phyloP scores from a whole-genome alignment of 2,888 invertebrate genomes.

The Lacanobia wlatinum region DNA sequence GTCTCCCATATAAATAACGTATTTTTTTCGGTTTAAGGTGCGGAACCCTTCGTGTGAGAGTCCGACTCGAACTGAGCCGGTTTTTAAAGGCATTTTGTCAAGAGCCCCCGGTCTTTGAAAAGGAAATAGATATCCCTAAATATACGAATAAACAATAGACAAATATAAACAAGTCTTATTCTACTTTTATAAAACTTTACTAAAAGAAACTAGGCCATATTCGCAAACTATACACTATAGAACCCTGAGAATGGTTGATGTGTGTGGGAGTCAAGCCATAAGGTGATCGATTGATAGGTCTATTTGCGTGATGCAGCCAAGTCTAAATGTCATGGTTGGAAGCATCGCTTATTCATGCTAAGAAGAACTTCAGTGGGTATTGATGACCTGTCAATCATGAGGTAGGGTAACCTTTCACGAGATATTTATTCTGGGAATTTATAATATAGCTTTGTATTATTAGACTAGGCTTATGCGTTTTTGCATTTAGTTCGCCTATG shows the following conservation, averaged over 20 bases:
- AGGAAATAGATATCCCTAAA: too few relatives aligned
- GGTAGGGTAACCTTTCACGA: slow-evolving; percentile 20
- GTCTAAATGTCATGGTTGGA: slow-evolving; percentile 39
- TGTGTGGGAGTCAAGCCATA: slow-evolving; percentile 52
- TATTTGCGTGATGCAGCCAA: slow-evolving; percentile 49
- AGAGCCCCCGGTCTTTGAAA: too few relatives aligned
- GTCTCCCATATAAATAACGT: too few relatives aligned
- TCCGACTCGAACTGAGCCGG: too few relatives aligned
- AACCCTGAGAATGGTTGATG: slow-evolving; percentile 21
- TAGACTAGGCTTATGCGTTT: not conserved
- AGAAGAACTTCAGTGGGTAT: slow-evolving; percentile 17
- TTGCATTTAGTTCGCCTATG: too few relatives aligned
- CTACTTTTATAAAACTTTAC: too few relatives aligned
- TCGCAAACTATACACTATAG: not conserved
- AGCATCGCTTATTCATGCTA: slow-evolving; percentile 26
- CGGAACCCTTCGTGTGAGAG: too few relatives aligned
- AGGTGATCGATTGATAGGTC: slow-evolving; percentile 49
- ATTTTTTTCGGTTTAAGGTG: too few relatives aligned
- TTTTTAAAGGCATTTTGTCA: too few relatives aligned
- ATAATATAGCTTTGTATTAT: not conserved
- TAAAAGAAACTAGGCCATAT: not conserved
- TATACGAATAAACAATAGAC: too few relatives aligned
- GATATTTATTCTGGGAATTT: slow-evolving; percentile 22
- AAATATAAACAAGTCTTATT: too few relatives aligned
- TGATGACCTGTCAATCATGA: slow-evolving; percentile 15